Base-by-base conservation (phyloP, 2,113 vertebrate genomes). In the Apodemus sylvaticus region DNA sequence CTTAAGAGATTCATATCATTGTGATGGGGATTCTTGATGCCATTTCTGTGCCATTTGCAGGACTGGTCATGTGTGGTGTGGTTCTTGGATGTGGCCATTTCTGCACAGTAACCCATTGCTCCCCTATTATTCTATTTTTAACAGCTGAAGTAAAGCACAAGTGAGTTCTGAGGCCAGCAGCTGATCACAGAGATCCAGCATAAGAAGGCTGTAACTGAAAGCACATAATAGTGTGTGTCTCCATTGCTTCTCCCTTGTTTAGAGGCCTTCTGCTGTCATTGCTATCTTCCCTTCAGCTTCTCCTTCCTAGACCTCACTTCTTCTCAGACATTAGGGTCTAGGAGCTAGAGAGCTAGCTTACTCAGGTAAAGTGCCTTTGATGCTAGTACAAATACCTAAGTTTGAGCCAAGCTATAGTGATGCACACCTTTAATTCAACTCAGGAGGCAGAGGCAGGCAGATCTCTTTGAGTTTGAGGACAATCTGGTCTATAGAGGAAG, bases 251-350 rank as follows among this genome's bases (percentile, higher is more conserved):
- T 42, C 62, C 48, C 39, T 66, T 86, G 1, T 19, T 58, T 64
- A n/a, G 45, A 82, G 60, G 60, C 26, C 29, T 66, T 95, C 79
- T 11, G 62, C 16, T 83, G 45, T 76, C 53, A 29, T 86, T 34
- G 20, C n/a, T 19, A 9, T 66, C 82, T 85, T 85, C 82, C 39
- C 29, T 45, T 66, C 14, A 83, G 71, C 39, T 48, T 87, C 77
- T 64, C 19, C 51, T 96, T 64, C 68, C 58, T 89, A 16, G 64
- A 60, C 14, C 68, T 94, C 11, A 91, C 88, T 89, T 90, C 39
- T 93, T 91, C 36, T 77, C 20, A 58, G 76, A 92, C 91, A 76
- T 39, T 51, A 71, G 48, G n/a, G n/a, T 62, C 13, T 64, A 62
- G 39, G n/a, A 29, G 14, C 81, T 62, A 4, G 58, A 26, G 5